phyloP scores from a whole-genome alignment of 2,888 invertebrate species.

The Sinotaia quadrata region DNA sequence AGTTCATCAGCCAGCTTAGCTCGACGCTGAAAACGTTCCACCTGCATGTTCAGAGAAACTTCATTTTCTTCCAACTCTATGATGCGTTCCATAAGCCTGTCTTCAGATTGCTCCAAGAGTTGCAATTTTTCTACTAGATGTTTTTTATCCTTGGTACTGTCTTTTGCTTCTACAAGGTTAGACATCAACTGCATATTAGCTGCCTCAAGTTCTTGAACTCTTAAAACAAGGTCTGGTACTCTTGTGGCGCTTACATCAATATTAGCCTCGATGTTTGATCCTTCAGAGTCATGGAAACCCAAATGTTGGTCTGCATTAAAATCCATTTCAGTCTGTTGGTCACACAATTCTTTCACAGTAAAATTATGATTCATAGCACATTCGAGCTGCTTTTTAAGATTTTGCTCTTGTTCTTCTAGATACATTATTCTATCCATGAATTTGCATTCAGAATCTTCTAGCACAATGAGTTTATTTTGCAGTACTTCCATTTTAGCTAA shows the following conservation, averaged over 20 bases:
- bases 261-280: constrained; percentile 1
- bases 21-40: constrained; percentile 12
- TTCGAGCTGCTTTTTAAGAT: constrained; percentile 37
- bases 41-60: constrained; percentile 15
- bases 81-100: constrained; percentile 62
- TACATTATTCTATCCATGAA: constrained; percentile 53
- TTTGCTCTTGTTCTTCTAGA: constrained; percentile 45
- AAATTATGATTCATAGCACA: not conserved
- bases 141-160: constrained; percentile 41
- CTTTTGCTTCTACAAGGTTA: constrained; percentile 38
- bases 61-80: constrained; percentile 54
- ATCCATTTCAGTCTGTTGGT: not conserved
- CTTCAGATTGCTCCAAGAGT: constrained; percentile 61
- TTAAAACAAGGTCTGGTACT: constrained; percentile 47
- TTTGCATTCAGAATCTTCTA: constrained; percentile 51
- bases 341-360: not conserved
- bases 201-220: constrained; percentile 54
- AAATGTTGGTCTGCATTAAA: not conserved
- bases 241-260: not conserved
- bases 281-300: constrained; percentile 1
- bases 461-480: constrained; percentile 40
- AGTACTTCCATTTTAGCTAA: constrained; percentile 38
- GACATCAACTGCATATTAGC: constrained; percentile 49
- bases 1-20: constrained; percentile 27
- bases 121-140: constrained; percentile 58